A percentile compares a stretch with the other conserved stretches of the same genome.
Evolutionary conservation across 2,888 invertebrate species (phyloP).

Genomic region (Hololepta plana): DNA sequence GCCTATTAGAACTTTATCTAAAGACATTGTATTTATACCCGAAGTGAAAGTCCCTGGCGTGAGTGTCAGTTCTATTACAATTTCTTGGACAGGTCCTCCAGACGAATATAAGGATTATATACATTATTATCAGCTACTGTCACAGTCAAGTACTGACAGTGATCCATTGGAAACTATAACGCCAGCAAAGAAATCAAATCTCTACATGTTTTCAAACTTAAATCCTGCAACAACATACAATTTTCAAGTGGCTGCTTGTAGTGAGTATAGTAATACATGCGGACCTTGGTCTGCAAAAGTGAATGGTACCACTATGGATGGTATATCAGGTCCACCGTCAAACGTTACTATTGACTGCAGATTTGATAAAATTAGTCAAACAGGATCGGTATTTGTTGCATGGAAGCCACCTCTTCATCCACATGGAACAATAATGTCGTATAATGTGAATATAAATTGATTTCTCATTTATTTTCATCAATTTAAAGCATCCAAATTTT

Average conservation of each 20-base stretch:
- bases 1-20: conserved; percentile 41
- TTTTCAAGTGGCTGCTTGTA: conserved; percentile 68
- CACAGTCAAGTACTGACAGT: conserved; percentile 34
- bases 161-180: conserved; percentile 40
- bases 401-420: conserved; percentile 59
- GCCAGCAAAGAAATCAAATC: conserved; percentile 42
- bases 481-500: too few species aligned
- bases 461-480: conserved; percentile 2
- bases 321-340: conserved; percentile 55
- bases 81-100: conserved; percentile 59
- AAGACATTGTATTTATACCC: conserved; percentile 64
- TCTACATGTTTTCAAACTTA: conserved; percentile 62
- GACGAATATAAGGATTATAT: conserved; percentile 46
- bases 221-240: conserved; percentile 64
- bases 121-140: conserved; percentile 56
- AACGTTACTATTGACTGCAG: conserved; percentile 48
- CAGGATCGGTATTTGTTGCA: conserved; percentile 43
- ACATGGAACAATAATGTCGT: conserved; percentile 64
- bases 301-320: conserved; percentile 70
- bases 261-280: conserved; percentile 55
- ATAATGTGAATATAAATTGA: conserved; percentile 43
- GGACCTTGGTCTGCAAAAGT: conserved; percentile 62
- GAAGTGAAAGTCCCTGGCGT: conserved; percentile 57
- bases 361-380: conserved; percentile 38
- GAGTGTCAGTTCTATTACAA: conserved; percentile 55